These are phyloP conservation scores for Agonum fuliginosum DNA, from an alignment of 2,888 invertebrate genomes.

Conservation along the genomic window DNA sequence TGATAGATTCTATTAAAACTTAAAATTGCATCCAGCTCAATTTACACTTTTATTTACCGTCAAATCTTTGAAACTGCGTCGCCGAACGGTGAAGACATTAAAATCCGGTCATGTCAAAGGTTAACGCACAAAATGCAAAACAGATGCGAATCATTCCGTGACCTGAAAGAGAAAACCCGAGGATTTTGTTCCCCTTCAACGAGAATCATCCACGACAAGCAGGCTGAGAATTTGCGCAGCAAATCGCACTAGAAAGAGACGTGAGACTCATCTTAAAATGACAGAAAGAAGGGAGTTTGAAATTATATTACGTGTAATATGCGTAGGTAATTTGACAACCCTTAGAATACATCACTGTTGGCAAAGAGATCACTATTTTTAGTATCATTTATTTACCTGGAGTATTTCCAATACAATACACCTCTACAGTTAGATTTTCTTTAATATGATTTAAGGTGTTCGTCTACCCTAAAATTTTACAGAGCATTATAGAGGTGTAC, in stretches of 20 bases:
- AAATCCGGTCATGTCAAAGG: conserved; percentile 41
- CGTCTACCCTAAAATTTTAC: too few species aligned
- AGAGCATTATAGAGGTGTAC: too few species aligned
- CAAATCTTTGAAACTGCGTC: not conserved
- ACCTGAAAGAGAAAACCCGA: conserved; percentile 42
- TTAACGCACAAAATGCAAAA: conserved; percentile 47
- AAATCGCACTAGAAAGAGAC: conserved; percentile 22
- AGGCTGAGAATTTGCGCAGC: conserved; percentile 35
- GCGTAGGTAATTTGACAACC: too few species aligned
- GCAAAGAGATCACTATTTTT: too few species aligned
- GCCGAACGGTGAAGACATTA: conserved; percentile 37
- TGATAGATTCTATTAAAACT: not conserved
- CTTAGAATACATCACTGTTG: too few species aligned
- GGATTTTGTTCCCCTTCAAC: conserved; percentile 13
- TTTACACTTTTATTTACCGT: not conserved
- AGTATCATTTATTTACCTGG: too few species aligned
- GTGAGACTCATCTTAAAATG: too few species aligned
- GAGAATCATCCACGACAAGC: not conserved
- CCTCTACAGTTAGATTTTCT: too few species aligned
- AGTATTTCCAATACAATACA: too few species aligned
- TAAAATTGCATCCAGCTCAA: not conserved
- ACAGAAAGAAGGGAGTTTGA: too few species aligned
- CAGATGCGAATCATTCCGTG: conserved; percentile 53
- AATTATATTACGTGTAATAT: too few species aligned
- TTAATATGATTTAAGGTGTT: too few species aligned